Evolutionary conservation across 2,797 vertebrate genomes (phyloP).

Genomic region (Champsocephalus gunnari): DNA sequence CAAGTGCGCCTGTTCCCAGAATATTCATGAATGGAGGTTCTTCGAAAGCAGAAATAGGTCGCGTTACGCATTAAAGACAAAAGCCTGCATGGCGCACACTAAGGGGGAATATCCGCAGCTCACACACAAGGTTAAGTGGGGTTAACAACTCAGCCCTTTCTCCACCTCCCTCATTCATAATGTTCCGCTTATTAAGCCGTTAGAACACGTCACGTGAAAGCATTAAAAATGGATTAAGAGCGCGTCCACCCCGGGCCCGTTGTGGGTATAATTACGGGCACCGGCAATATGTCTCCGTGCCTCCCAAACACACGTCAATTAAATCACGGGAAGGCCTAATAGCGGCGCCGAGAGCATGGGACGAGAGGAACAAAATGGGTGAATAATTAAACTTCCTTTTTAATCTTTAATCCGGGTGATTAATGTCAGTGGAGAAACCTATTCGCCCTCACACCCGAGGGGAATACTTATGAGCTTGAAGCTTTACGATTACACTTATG

Average conservation of each 20-base stretch:
- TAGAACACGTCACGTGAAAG: constrained; percentile 8
- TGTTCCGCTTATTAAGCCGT: constrained; percentile 21
- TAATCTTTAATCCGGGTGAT: constrained; percentile 79
- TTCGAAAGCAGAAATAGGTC: constrained; percentile 63
- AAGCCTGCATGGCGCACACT: constrained; percentile 18
- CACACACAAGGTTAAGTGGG: constrained; percentile 65
- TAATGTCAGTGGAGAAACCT: constrained; percentile 73
- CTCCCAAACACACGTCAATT: constrained; percentile 34
- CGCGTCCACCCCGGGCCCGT: background rate
- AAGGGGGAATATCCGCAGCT: constrained; percentile 21
- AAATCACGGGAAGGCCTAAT: constrained; percentile 31
- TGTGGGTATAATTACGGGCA: constrained; percentile 40
- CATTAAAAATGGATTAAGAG: constrained; percentile 46
- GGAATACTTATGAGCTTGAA: constrained; percentile 65
- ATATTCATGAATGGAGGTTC: constrained; percentile 64
- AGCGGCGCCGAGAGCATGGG: constrained; percentile 13
- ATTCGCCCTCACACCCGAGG: constrained; percentile 66
- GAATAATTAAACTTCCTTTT: constrained; percentile 79
- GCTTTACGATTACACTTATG: constrained; percentile 58
- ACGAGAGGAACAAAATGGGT: constrained; percentile 40
- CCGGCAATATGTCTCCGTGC: constrained; percentile 30
- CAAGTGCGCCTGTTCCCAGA: constrained; percentile 43
- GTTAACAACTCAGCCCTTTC: constrained; percentile 45
- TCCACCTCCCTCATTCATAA: constrained; percentile 17
- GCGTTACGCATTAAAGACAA: constrained; percentile 62